Conservation (phyloP, 1,140 invertebrate genomes). For the Nilaparvata lugens region DNA sequence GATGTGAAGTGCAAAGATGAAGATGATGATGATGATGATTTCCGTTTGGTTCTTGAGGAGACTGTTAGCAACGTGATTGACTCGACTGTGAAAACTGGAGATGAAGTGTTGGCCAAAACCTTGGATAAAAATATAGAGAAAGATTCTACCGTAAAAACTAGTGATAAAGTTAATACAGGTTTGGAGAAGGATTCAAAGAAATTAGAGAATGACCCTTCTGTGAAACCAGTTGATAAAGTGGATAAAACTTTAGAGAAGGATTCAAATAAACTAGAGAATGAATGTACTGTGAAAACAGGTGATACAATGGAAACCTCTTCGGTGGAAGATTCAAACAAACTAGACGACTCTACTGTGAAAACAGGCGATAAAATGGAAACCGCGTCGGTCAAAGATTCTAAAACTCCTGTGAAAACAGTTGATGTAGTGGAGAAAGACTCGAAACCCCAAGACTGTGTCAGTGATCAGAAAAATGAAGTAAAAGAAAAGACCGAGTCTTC, state of each 20-base stretch:
- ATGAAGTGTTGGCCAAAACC: background rate
- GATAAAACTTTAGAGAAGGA: slow-evolving; percentile 3
- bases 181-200: slow-evolving; percentile 12
- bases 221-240: background rate
- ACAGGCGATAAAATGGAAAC: too few relatives aligned
- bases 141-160: background rate
- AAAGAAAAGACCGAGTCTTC: slow-evolving; percentile 19
- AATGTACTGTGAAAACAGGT: slow-evolving; percentile 28
- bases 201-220: background rate
- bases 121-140: too few relatives aligned
- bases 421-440: slow-evolving; percentile 15
- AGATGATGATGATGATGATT: slow-evolving; percentile 10
- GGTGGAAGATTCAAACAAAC: slow-evolving; percentile 12
- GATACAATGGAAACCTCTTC: slow-evolving; percentile 22
- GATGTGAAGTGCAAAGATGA: background rate
- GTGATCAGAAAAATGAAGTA: slow-evolving; percentile 23
- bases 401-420: slow-evolving; percentile 3
- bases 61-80: background rate
- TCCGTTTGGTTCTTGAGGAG: slow-evolving; percentile 7
- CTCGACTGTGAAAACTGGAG: slow-evolving; percentile 25
- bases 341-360: too few relatives aligned
- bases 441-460: slow-evolving; percentile 21
- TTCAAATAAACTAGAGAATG: slow-evolving; percentile 11
- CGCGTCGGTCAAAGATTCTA: too few relatives aligned
- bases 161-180: background rate